Conservation (phyloP, 2,797 vertebrate species). For the Pempheris klunzingeri region DNA sequence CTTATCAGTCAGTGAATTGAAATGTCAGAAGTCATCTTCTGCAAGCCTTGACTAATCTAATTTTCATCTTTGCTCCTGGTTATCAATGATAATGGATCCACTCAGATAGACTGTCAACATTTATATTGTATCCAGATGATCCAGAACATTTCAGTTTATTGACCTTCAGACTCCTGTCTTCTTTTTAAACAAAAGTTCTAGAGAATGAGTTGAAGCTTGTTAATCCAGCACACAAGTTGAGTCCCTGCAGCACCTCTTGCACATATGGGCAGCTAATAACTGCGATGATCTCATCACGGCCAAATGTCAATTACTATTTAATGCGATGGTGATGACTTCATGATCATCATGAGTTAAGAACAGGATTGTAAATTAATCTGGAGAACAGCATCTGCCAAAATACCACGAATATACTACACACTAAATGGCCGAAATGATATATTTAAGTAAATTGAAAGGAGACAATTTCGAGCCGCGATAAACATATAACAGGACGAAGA, state of each 20-base stretch:
- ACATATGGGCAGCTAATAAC: neutral
- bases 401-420: too few relatives aligned
- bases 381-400: neutral
- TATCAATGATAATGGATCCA: neutral
- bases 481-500: neutral
- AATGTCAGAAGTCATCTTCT: neutral
- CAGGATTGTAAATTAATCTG: neutral
- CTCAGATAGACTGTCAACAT: neutral
- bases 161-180: neutral
- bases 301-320: neutral
- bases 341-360: neutral
- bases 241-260: neutral
- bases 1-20: neutral
- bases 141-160: too few relatives aligned
- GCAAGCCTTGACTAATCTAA: neutral
- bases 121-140: too few relatives aligned
- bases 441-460: neutral
- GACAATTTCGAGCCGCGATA: neutral
- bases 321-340: neutral
- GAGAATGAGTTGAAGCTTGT: neutral
- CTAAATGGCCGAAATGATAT: neutral
- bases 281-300: neutral
- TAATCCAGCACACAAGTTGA: neutral
- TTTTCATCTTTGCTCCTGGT: neutral
- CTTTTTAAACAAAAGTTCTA: too few relatives aligned